Conservation (phyloP, 2,888 invertebrate species). For the Eurytoma californica region DNA sequence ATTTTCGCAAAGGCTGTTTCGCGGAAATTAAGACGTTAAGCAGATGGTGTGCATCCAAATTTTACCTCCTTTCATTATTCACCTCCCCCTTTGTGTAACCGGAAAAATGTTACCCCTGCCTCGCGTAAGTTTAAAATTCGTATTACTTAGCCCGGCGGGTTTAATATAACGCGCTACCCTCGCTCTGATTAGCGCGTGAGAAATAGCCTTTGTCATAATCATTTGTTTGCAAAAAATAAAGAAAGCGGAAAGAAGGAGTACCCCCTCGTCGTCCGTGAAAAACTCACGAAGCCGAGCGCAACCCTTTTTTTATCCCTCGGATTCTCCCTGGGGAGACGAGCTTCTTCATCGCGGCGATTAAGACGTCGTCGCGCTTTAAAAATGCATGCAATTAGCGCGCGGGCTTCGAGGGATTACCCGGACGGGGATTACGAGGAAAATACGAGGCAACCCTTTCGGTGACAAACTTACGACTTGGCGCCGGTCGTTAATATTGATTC, state of each 20-base stretch:
- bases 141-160: conserved; percentile 44
- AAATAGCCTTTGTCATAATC: conserved; percentile 46
- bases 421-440: conserved; percentile 4
- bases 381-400: conserved; percentile 56
- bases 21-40: no score
- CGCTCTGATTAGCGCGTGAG: conserved; percentile 4
- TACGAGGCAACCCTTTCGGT: conserved; percentile 65
- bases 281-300: conserved; percentile 23
- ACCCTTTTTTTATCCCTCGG: conserved; percentile 38
- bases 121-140: conserved; percentile 41
- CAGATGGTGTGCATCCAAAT: neutral
- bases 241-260: neutral
- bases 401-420: neutral
- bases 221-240: conserved; percentile 47
- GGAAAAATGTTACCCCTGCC: neutral
- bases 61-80: conserved; percentile 17
- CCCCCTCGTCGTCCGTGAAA: neutral
- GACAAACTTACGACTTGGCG: conserved; percentile 73
- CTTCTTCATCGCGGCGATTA: conserved; percentile 55
- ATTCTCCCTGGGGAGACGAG: conserved; percentile 1
- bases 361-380: conserved; percentile 55
- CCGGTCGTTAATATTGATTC: conserved; percentile 71
- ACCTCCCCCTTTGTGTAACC: neutral
- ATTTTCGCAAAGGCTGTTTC: no score
- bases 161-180: conserved; percentile 39